Percentiles rank a stretch among this genome's conserved stretches.
phyloP scores from a whole-genome alignment of 2,888 invertebrate species.

The Drosophila borealis region DNA sequence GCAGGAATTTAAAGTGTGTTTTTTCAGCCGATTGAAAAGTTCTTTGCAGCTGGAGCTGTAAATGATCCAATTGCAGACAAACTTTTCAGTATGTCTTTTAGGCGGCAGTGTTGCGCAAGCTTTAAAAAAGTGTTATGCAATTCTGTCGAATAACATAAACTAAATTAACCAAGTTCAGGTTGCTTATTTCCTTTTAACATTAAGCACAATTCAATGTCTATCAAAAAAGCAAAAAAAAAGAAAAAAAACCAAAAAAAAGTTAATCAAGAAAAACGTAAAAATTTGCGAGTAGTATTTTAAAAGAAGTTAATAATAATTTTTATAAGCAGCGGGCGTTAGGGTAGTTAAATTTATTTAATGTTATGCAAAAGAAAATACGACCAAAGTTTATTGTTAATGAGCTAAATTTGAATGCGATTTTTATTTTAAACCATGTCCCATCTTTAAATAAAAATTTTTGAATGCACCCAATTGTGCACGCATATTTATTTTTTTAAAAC shows the following conservation, averaged over 20 bases:
- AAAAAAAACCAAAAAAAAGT: slow-evolving; percentile 34
- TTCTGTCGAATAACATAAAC: slow-evolving; percentile 17
- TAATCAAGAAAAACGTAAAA: slow-evolving; percentile 38
- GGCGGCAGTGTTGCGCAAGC: slow-evolving; percentile 29
- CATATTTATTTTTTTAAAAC: slow-evolving; percentile 56
- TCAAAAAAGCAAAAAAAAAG: slow-evolving; percentile 38
- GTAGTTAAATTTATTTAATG: slow-evolving; percentile 62
- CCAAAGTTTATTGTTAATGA: slow-evolving; percentile 75
- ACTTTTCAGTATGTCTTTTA: slow-evolving; percentile 46
- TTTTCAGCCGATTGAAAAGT: slow-evolving; percentile 60
- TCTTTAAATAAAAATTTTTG: slow-evolving; percentile 41
- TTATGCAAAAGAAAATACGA: slow-evolving; percentile 44
- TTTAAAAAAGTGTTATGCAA: slow-evolving; percentile 60
- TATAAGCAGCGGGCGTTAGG: slow-evolving; percentile 70
- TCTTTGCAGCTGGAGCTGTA: slow-evolving; percentile 44
- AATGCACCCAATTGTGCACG: slow-evolving; percentile 49
- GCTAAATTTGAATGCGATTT: slow-evolving; percentile 55
- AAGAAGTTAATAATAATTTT: slow-evolving; percentile 42
- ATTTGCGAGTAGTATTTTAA: slow-evolving; percentile 33
- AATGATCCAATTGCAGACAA: slow-evolving; percentile 46
- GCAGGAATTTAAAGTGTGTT: slow-evolving; percentile 48
- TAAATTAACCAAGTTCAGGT: slow-evolving; percentile 53
- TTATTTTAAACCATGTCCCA: slow-evolving; percentile 26
- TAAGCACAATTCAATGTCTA: slow-evolving; percentile 73
- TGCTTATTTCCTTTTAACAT: slow-evolving; percentile 53